Conservation (phyloP, 2,888 invertebrate species). For the Xestia xanthographa region DNA sequence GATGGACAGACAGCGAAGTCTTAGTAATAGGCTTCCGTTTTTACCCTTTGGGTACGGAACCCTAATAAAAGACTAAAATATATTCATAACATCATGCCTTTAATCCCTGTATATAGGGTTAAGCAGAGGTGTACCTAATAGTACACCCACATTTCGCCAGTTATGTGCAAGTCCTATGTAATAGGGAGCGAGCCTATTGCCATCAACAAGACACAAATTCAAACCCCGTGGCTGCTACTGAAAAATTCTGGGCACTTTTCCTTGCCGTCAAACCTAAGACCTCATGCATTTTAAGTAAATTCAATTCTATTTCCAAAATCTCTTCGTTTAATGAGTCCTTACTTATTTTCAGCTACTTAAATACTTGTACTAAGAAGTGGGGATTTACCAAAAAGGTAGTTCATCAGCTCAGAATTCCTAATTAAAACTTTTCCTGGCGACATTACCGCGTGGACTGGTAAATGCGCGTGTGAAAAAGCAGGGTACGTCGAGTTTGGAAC, state of each 20-base stretch:
- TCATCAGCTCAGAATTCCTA: conserved; percentile 23
- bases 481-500: not conserved
- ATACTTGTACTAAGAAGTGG: conserved; percentile 22
- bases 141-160: too few relatives aligned
- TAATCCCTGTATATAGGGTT: too few relatives aligned
- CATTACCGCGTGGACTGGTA: not conserved
- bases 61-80: not conserved
- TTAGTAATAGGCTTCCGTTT: too few relatives aligned
- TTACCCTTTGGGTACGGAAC: too few relatives aligned
- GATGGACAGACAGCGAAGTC: too few relatives aligned
- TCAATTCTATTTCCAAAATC: not conserved
- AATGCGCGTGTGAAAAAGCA: not conserved
- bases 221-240: not conserved
- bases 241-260: not conserved
- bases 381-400: conserved; percentile 8
- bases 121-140: too few relatives aligned
- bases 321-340: not conserved
- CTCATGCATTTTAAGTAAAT: not conserved
- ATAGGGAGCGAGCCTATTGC: not conserved
- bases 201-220: not conserved
- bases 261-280: not conserved
- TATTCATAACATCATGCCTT: too few relatives aligned
- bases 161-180: not conserved
- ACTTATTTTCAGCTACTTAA: conserved; percentile 26
- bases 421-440: conserved; percentile 35